Percentiles rank a stretch among this genome's conserved stretches.
phyloP scores from a whole-genome alignment of 1,140 invertebrate species.

The Drosophila varians region DNA sequence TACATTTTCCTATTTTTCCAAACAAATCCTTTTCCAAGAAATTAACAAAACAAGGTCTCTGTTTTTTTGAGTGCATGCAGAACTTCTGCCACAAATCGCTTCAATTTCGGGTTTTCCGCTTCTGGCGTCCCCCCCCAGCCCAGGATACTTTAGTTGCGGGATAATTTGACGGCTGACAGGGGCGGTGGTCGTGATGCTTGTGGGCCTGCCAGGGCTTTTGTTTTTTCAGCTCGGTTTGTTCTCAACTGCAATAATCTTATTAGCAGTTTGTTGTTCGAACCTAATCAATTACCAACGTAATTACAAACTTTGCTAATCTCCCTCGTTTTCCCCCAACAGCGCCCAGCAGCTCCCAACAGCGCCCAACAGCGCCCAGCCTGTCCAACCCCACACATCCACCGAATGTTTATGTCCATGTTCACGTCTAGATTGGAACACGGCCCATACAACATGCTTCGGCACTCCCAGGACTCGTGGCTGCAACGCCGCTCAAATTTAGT shows the following conservation, averaged over 20 bases:
- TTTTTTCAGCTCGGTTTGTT: conserved; percentile 80
- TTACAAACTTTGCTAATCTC: conserved; percentile 84
- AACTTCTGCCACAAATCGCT: conserved; percentile 76
- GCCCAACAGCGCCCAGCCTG: not conserved
- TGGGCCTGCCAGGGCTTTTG: conserved; percentile 44
- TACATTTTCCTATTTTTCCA: too few relatives aligned
- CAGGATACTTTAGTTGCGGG: conserved; percentile 5
- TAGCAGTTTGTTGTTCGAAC: conserved; percentile 84
- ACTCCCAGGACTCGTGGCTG: conserved; percentile 10
- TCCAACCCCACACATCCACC: not conserved
- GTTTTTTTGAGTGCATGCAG: conserved; percentile 28
- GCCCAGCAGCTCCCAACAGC: too few relatives aligned
- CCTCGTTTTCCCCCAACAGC: conserved; percentile 50
- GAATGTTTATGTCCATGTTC: conserved; percentile 31
- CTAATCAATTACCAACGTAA: conserved; percentile 84
- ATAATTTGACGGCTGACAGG: conserved; percentile 31
- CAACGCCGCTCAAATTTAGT: conserved; percentile 39
- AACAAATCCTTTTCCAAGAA: not conserved
- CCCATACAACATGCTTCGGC: conserved; percentile 19
- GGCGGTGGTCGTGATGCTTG: conserved; percentile 10
- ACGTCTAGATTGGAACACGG: conserved; percentile 39
- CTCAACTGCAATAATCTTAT: conserved; percentile 83
- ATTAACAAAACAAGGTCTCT: not conserved
- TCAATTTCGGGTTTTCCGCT: conserved; percentile 62
- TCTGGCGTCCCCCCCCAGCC: not conserved